These are phyloP conservation scores for Pseudeuparius sepicola DNA, from an alignment of 2,888 invertebrate species.

Conservation along the genomic window DNA sequence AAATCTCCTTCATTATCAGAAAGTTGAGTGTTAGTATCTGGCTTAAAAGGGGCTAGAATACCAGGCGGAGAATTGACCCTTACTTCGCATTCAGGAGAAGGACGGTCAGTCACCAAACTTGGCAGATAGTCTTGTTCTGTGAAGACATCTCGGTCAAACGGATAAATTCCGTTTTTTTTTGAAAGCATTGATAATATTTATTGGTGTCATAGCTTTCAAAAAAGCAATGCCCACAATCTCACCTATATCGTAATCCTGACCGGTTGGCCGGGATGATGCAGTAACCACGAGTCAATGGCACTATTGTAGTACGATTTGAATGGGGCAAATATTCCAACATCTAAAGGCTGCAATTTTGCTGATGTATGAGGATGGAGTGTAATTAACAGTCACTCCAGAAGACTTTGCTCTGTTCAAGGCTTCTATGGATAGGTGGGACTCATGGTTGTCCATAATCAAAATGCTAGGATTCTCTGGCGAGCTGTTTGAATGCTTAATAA, in stretches of 20 bases:
- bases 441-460: no score
- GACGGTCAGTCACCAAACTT: conserved; percentile 11
- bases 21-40: no score
- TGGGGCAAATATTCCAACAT: conserved; percentile 15
- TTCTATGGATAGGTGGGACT: conserved; percentile 27
- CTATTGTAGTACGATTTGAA: conserved; percentile 16
- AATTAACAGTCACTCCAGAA: conserved; percentile 33
- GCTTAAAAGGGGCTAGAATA: no score
- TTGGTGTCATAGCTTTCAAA: conserved; percentile 30
- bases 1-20: no score
- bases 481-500: conserved; percentile 21
- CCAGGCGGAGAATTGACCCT: no score
- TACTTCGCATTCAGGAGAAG: conserved; percentile 5
- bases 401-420: conserved; percentile 29
- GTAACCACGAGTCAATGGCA: conserved; percentile 30
- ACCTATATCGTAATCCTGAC: conserved; percentile 8
- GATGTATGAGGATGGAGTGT: conserved; percentile 34
- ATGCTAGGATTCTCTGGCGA: conserved; percentile 27
- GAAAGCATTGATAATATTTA: conserved; percentile 32
- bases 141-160: conserved; percentile 30
- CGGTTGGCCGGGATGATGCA: conserved; percentile 18
- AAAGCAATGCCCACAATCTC: conserved; percentile 24
- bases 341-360: conserved; percentile 14
- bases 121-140: conserved; percentile 25
- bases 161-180: conserved; percentile 30